Percentiles rank a stretch among this genome's conserved stretches.
phyloP scores from a whole-genome alignment of 2,113 vertebrate species.

The Tenebrosternarchus preto region DNA sequence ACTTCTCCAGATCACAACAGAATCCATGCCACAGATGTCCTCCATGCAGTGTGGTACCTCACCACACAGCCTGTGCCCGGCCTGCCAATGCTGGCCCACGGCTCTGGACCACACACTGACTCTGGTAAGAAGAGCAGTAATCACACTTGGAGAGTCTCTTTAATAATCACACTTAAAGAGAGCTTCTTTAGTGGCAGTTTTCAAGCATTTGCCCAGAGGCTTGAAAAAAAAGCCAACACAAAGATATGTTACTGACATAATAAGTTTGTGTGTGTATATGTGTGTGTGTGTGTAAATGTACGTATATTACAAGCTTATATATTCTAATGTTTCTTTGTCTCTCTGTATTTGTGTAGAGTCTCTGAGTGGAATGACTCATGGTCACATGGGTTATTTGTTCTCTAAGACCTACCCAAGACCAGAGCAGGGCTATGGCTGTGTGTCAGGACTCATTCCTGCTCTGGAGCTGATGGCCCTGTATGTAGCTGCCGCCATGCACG shows the following conservation, averaged over 20 bases:
- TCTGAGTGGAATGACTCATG: slow-evolving; percentile 89
- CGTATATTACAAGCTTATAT: neutral
- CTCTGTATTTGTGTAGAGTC: slow-evolving; percentile 77
- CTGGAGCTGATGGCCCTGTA: slow-evolving; percentile 97
- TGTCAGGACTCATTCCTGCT: slow-evolving; percentile 95
- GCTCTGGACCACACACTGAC: slow-evolving; percentile 86
- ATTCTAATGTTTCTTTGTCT: slow-evolving; percentile 22
- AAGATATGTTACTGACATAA: no score
- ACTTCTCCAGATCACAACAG: slow-evolving; percentile 90
- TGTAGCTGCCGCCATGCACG: slow-evolving; percentile 98
- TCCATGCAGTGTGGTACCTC: slow-evolving; percentile 98
- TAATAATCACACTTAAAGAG: no score
- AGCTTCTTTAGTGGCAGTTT: no score
- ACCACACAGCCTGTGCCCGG: slow-evolving; percentile 93
- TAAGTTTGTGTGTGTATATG: neutral
- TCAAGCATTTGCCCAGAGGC: no score
- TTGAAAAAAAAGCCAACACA: no score
- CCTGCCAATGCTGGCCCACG: slow-evolving; percentile 83
- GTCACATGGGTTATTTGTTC: slow-evolving; percentile 89
- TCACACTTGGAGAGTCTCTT: no score
- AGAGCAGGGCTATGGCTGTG: slow-evolving; percentile 88
- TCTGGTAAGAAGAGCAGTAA: slow-evolving; percentile 76
- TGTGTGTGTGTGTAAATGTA: slow-evolving; percentile 18
- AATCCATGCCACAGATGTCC: slow-evolving; percentile 95
- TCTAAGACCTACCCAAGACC: slow-evolving; percentile 85